Base-by-base conservation (phyloP, 2,888 invertebrate species). In the Physocephala rufipes region DNA sequence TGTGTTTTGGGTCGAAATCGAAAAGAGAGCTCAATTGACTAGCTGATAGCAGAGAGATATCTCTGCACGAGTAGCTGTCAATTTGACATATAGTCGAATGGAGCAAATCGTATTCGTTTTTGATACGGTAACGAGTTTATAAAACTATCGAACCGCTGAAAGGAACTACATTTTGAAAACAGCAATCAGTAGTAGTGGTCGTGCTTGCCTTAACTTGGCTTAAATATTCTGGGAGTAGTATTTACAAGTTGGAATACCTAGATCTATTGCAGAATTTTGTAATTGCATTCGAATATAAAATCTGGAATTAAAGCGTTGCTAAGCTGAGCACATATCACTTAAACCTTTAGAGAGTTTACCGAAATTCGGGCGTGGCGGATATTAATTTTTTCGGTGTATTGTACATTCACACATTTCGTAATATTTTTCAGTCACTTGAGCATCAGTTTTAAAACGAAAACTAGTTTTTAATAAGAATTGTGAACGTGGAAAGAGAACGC, bases 131-230 rank as follows among this genome's bases (percentile, higher is more conserved):
- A 36, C 36, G 36, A 9, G 49, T 61, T 24, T 71, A 74, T 74
- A 74, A 74, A 76, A 67, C 59, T 72, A 72, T 49, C 51, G 62
- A 68, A 47, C 73, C 74, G 74, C 75, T 76, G 76, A 71, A 72
- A 67, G 67, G 67, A 58, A 70, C 59, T 74, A 73, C 77, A 78
- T 75, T 78, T 73, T 30, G 30, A 72, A 74, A 72, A 49, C 71
- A 75, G 71, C 53, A 64, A 55, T 76, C 67, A 72, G 62, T 24
- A 36, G 69, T 67, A 45, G 71, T 73, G 69, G 70, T 70, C 71
- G 73, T 72, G 73, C 71, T 28, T 47, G 16, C 15, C 71, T 62
- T 24, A 24, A 26, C 43, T 5, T 55, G 58, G 26, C 58, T 67
- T 45, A 21, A 28, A 45, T 26, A 45, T 59, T 58, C 45, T 45